Conservation (phyloP, 64 coral and sea anemone species). For the Montipora cactus region DNA sequence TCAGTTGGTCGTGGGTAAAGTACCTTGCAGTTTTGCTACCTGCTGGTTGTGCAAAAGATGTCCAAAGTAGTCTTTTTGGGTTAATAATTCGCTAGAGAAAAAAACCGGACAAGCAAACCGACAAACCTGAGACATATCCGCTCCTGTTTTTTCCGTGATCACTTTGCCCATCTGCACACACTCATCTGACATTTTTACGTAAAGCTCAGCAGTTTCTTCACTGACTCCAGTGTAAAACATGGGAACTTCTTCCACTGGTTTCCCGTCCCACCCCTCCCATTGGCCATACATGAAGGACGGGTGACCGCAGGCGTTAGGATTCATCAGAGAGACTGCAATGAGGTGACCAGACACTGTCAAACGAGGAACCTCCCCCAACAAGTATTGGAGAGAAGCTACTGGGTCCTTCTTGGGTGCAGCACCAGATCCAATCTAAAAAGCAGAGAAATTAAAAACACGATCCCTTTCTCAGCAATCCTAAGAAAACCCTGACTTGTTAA, state of each 20-base stretch:
- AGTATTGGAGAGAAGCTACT: background rate
- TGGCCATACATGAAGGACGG: constrained; percentile 36
- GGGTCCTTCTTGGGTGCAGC: constrained; percentile 30
- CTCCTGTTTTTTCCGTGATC: constrained; percentile 6
- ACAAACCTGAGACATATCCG: constrained; percentile 58
- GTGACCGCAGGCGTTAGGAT: constrained; percentile 43
- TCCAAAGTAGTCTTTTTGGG: too few relatives aligned
- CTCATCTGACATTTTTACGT: constrained; percentile 47
- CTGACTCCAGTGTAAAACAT: constrained; percentile 48
- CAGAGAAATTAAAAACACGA: background rate
- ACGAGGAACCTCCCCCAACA: constrained; percentile 29
- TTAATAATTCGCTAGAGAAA: background rate
- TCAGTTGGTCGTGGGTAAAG: too few relatives aligned
- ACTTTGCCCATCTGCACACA: background rate
- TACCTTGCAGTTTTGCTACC: too few relatives aligned
- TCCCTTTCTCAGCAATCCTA: too few relatives aligned
- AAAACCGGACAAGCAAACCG: background rate
- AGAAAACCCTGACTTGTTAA: too few relatives aligned
- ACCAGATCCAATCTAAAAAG: constrained; percentile 1
- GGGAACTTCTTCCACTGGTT: constrained; percentile 12
- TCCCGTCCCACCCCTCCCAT: constrained; percentile 61
- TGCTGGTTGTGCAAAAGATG: too few relatives aligned
- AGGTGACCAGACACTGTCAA: constrained; percentile 50
- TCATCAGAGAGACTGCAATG: constrained; percentile 28
- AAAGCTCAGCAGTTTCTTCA: constrained; percentile 7